Conservation (phyloP, 2,888 invertebrate genomes). For the Lasioglossum figueresi region DNA sequence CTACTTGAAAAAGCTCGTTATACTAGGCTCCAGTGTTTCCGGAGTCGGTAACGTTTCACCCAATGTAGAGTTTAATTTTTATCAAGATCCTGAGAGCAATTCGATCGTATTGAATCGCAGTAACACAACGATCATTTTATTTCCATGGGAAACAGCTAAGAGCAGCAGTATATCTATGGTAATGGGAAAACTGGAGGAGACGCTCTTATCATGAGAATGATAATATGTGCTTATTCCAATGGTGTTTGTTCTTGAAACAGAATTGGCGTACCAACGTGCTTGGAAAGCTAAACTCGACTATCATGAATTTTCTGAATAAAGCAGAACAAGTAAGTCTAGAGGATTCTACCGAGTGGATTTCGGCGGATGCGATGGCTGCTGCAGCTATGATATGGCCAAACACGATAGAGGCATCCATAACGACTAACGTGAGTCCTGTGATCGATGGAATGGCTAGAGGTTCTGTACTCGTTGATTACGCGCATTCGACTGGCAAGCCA, state of each 20-base stretch:
- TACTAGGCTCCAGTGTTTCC: slow-evolving; percentile 81
- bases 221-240: neutral
- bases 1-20: slow-evolving; percentile 76
- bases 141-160: slow-evolving; percentile 85
- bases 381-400: slow-evolving; percentile 72
- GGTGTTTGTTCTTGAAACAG: slow-evolving; percentile 76
- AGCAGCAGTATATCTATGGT: slow-evolving; percentile 73
- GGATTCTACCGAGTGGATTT: slow-evolving; percentile 62
- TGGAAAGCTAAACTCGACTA: slow-evolving; percentile 81
- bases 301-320: slow-evolving; percentile 84
- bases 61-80: slow-evolving; percentile 87
- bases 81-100: slow-evolving; percentile 86
- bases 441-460: slow-evolving; percentile 71
- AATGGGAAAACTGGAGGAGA: slow-evolving; percentile 39
- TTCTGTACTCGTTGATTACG: slow-evolving; percentile 72
- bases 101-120: slow-evolving; percentile 84
- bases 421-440: slow-evolving; percentile 69
- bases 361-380: slow-evolving; percentile 71
- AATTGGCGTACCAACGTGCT: slow-evolving; percentile 85
- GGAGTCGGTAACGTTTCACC: slow-evolving; percentile 80
- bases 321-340: slow-evolving; percentile 82
- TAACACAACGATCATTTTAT: slow-evolving; percentile 76
- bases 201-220: neutral
- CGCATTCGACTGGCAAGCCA: slow-evolving; percentile 50
- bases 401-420: slow-evolving; percentile 47